Base-by-base conservation (phyloP, 2,113 vertebrate species). In the Oncorhynchus kisutch region DNA sequence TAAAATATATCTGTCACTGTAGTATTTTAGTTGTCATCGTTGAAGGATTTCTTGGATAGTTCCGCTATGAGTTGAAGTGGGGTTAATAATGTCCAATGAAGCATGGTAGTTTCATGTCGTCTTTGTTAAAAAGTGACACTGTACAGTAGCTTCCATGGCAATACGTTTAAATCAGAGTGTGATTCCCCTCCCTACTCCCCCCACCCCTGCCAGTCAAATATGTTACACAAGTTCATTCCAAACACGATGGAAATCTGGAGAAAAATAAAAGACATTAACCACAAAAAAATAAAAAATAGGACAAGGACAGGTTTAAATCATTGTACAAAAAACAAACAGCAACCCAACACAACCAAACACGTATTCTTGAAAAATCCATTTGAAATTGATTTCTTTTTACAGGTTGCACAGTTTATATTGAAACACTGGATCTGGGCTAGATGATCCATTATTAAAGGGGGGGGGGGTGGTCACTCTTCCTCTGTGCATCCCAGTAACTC, bases 401-500 rank as follows among this genome's bases (percentile, higher is more conserved):
- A 95, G 92, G 92, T 91, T 94, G 93, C 91, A 95, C 92, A 95
- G 97, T 97, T 96, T 94, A 90, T 95, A 89, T 82, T 81, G 91
- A 92, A 86, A 88, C 87, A 91, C 87, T 90, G 91, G 80, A 82
- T 79, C 77, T 75, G 85, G 82, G 72, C 29, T 77, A 71, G 34
- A 86, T 73, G 77, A 75, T 83, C 86, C 90, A 89, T 85, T 84
- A 90, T 75, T 76, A 78, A 72, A 81, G 72, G 84, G 73, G 71
- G 85, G 34, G 4, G 48, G 68, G 60, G 20, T 5, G 48, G 77
- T 98, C 92, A 99, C 82, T 98, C 96, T 88, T 99, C 95, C 51
- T 93, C 95, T 18, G 94, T 92, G 88, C 98, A 99, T 86, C 98
- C 98, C 71, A 99, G 94, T 76, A 99, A 91, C 93, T 99, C 98